Conservation (phyloP, 2,797 vertebrate species). For the Syndactyla subalaris region DNA sequence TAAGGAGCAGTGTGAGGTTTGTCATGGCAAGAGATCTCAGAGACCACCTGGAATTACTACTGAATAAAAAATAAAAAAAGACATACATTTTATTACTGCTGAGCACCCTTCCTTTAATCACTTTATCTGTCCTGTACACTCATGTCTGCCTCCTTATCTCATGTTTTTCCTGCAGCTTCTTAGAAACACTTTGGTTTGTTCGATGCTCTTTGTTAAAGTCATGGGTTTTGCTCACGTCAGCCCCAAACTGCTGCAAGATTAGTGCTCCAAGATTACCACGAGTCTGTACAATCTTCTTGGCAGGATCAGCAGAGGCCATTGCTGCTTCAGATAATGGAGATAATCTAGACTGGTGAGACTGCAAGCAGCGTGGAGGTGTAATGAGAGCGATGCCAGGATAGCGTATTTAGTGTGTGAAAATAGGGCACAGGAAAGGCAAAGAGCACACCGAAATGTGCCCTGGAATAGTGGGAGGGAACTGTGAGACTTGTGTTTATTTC, state of each 20-base stretch:
- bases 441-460: neutral
- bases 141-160: slow-evolving; percentile 42
- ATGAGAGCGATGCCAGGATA: neutral
- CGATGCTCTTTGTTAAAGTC: neutral
- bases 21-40: slow-evolving; percentile 5
- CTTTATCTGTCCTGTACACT: slow-evolving; percentile 47
- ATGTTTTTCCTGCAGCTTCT: slow-evolving; percentile 25
- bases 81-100: neutral
- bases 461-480: neutral
- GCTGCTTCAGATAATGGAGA: neutral
- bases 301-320: slow-evolving; percentile 22
- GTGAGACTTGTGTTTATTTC: neutral
- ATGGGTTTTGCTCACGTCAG: neutral
- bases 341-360: neutral
- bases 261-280: neutral
- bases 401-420: neutral
- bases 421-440: neutral
- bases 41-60: slow-evolving; percentile 19
- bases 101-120: slow-evolving; percentile 43
- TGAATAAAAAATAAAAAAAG: neutral
- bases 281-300: neutral
- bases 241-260: neutral
- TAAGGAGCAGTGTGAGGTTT: neutral
- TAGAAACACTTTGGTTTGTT: neutral
- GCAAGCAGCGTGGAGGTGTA: neutral